Evolutionary conservation across 1,140 invertebrate genomes (phyloP).

Genomic region (Macrostomum lignano): DNA sequence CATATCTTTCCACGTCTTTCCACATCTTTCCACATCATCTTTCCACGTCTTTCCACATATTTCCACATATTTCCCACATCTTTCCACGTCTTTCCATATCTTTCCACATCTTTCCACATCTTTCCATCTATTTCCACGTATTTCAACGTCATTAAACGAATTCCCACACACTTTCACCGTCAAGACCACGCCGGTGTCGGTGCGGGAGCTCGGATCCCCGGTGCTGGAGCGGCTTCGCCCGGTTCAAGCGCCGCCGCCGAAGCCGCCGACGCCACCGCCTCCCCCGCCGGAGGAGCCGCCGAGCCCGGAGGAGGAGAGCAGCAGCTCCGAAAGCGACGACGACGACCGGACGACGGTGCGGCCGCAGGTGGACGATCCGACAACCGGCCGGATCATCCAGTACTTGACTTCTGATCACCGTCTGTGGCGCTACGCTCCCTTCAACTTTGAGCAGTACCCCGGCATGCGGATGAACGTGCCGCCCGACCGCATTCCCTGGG

Average conservation of each 20-base stretch:
- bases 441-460: constrained; percentile 5
- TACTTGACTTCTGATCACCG: constrained; percentile 1
- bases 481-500: constrained; percentile 48
- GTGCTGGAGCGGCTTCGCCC: constrained; percentile 52
- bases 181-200: too few relatives aligned
- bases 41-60: too few relatives aligned
- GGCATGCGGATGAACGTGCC: constrained; percentile 36
- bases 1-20: too few relatives aligned
- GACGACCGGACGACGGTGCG: background rate
- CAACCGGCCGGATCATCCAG: background rate
- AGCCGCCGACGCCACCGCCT: too few relatives aligned
- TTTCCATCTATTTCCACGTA: too few relatives aligned
- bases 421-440: constrained; percentile 1
- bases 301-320: background rate
- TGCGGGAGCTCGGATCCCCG: constrained; percentile 45
- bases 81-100: too few relatives aligned
- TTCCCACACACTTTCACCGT: too few relatives aligned
- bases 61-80: too few relatives aligned
- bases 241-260: constrained; percentile 46
- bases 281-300: constrained; percentile 5
- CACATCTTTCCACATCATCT: too few relatives aligned
- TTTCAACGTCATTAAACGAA: too few relatives aligned
- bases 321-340: background rate
- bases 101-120: too few relatives aligned
- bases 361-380: background rate